phyloP scores from a whole-genome alignment of 1,140 invertebrate species.

The Tetramorium simillimum region DNA sequence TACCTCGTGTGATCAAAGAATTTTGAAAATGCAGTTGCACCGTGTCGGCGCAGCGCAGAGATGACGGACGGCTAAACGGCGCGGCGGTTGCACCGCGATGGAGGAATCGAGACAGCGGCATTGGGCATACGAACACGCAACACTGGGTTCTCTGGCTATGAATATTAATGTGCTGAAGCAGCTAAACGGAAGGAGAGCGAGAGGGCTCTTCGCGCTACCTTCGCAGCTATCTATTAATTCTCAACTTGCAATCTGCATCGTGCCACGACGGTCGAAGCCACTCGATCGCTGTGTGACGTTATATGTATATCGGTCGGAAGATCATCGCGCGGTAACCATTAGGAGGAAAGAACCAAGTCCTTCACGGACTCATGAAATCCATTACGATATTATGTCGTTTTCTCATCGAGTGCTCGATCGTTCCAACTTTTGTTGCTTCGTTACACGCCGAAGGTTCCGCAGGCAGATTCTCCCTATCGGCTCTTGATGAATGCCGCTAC shows the following conservation, averaged over 20 bases:
- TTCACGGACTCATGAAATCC: conserved; percentile 11
- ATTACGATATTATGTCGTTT: conserved; percentile 54
- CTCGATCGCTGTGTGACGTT: conserved; percentile 30
- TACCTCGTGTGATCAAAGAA: conserved; percentile 25
- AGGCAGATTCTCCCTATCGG: background rate
- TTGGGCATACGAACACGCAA: background rate
- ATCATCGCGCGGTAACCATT: conserved; percentile 26
- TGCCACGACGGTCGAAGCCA: conserved; percentile 3
- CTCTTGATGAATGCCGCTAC: background rate
- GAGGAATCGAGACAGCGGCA: background rate
- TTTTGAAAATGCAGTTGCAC: conserved; percentile 66
- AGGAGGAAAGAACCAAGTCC: background rate
- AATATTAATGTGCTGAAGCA: conserved; percentile 84
- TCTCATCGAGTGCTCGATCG: conserved; percentile 43
- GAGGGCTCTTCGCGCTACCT: conserved; percentile 72
- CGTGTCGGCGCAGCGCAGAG: conserved; percentile 1
- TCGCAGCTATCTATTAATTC: conserved; percentile 72
- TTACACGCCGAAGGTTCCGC: conserved; percentile 8
- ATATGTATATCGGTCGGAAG: conserved; percentile 35
- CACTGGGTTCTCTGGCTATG: conserved; percentile 68
- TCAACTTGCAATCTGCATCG: conserved; percentile 71
- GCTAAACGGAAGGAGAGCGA: conserved; percentile 77
- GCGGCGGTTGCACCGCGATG: background rate
- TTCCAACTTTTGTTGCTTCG: conserved; percentile 35
- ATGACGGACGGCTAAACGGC: background rate